Evolutionary conservation across 2,797 vertebrate genomes (phyloP).

Genomic region (Ispidina lecontei): DNA sequence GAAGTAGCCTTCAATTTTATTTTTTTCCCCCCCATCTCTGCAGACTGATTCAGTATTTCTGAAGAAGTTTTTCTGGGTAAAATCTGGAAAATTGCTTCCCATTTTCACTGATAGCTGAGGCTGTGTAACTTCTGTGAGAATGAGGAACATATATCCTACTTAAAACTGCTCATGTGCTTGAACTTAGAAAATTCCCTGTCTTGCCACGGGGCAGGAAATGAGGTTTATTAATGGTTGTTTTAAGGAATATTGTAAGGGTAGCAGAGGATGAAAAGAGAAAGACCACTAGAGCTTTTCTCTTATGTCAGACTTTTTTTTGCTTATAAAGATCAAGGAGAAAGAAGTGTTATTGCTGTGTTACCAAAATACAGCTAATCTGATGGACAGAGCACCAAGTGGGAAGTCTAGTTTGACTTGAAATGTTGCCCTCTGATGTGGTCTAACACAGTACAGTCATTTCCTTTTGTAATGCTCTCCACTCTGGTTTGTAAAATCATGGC

Average conservation of each 20-base stretch:
- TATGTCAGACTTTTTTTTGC: background rate
- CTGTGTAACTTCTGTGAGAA: background rate
- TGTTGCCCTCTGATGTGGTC: background rate
- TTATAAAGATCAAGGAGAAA: slow-evolving; percentile 34
- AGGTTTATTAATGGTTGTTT: slow-evolving; percentile 17
- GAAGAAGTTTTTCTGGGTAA: background rate
- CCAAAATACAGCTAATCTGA: slow-evolving; percentile 29
- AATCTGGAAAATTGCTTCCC: background rate
- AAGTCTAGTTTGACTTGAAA: background rate
- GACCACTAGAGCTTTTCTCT: background rate
- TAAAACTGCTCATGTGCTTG: background rate
- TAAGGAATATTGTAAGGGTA: background rate
- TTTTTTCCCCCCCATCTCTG: background rate
- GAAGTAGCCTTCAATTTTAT: background rate
- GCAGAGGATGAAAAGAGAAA: slow-evolving; percentile 19
- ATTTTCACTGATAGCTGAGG: background rate
- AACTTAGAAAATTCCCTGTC: background rate
- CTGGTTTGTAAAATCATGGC: background rate
- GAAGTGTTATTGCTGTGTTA: background rate
- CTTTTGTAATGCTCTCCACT: background rate
- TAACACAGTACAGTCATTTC: background rate
- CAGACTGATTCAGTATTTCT: background rate
- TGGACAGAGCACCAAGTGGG: background rate
- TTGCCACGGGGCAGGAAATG: slow-evolving; percentile 26
- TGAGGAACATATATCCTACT: background rate